Conservation (phyloP, 2,888 invertebrate species). For the Ophion ventricosus region DNA sequence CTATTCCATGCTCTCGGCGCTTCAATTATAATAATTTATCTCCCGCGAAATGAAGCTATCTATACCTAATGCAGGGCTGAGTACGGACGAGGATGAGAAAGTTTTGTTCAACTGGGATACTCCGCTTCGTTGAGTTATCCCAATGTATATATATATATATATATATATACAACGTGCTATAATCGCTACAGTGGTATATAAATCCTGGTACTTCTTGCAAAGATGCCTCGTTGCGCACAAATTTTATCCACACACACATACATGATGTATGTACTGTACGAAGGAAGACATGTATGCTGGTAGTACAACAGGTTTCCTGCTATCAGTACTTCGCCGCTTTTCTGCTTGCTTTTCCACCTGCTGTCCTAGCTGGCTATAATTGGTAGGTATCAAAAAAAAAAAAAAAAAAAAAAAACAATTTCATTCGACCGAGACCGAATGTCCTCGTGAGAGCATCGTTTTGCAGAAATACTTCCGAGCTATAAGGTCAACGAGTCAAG, state of each 20-base stretch:
- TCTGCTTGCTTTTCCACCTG: constrained; percentile 11
- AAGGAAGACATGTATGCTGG: constrained; percentile 7
- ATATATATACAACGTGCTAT: constrained; percentile 27
- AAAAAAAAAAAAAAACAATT: constrained; percentile 25
- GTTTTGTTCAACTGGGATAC: constrained; percentile 56
- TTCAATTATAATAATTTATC: constrained; percentile 66
- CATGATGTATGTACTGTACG: constrained; percentile 18
- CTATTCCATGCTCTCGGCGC: constrained; percentile 52
- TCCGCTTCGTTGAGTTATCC: constrained; percentile 50
- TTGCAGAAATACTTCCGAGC: constrained; percentile 51
- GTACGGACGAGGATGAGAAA: constrained; percentile 50
- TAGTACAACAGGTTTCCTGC: constrained; percentile 42
- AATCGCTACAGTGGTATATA: constrained; percentile 13
- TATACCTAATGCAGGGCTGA: constrained; percentile 40
- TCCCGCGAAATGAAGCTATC: constrained; percentile 41
- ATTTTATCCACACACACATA: constrained; percentile 49
- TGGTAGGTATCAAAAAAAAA: constrained; percentile 26
- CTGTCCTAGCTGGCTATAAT: constrained; percentile 32
- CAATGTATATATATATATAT: constrained; percentile 36
- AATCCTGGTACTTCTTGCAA: constrained; percentile 29
- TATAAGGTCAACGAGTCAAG: background rate
- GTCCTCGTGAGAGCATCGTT: constrained; percentile 49
- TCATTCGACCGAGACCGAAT: constrained; percentile 29
- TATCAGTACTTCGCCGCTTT: constrained; percentile 27
- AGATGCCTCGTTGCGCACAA: constrained; percentile 46